phyloP scores from a whole-genome alignment of 2,888 invertebrate species.

The Campoplex capitator region DNA sequence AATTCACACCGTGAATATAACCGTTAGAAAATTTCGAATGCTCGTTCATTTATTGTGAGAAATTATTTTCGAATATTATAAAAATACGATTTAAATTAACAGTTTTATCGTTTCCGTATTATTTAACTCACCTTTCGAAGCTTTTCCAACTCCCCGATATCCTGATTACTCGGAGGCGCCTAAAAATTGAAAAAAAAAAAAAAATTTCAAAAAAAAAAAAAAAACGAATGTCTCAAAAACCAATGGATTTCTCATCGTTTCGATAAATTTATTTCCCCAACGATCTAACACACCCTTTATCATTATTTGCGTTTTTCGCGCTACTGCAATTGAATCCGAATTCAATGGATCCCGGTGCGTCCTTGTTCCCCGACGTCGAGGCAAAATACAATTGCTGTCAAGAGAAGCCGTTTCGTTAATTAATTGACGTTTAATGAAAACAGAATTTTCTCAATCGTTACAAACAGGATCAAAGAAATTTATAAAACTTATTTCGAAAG shows the following conservation, averaged over 20 bases:
- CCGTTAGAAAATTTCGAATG: constrained; percentile 4
- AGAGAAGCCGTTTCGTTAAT: background rate
- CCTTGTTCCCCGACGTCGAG: background rate
- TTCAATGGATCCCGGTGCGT: background rate
- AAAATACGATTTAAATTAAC: background rate
- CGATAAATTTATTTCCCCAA: background rate
- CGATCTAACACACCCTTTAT: background rate
- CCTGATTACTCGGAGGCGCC: constrained; percentile 67
- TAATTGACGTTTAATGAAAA: background rate
- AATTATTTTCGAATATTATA: background rate
- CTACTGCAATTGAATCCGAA: background rate
- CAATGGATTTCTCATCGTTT: background rate
- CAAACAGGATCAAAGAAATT: background rate
- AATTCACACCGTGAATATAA: background rate
- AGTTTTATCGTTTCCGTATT: background rate
- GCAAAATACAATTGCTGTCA: background rate
- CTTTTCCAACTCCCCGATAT: constrained; percentile 76
- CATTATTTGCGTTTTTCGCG: background rate
- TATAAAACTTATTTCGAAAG: background rate
- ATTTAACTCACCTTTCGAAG: constrained; percentile 78
- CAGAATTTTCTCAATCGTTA: background rate
- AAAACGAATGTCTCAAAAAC: background rate
- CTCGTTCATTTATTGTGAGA: background rate
- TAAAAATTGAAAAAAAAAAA: constrained; percentile 50
- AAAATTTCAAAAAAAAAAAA: background rate